Evolutionary conservation across 2,113 vertebrate species (phyloP).

Genomic region (Cichladusa arquata): DNA sequence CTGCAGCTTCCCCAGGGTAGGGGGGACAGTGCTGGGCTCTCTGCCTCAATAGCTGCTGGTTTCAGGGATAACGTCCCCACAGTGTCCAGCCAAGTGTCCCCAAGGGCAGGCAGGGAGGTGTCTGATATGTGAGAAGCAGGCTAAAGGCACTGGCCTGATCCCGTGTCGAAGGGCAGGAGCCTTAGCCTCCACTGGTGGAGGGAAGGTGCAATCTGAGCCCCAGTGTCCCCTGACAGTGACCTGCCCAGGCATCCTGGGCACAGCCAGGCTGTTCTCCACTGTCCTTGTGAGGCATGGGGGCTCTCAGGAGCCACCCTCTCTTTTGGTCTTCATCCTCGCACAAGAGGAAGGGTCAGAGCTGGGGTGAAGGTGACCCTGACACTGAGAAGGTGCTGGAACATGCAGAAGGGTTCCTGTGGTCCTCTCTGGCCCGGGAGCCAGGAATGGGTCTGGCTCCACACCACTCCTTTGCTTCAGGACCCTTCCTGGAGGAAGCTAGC

Average conservation of each 20-base stretch:
- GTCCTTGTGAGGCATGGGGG: rapidly evolving
- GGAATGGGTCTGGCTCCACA: not conserved
- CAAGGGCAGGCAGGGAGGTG: not conserved
- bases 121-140: not conserved
- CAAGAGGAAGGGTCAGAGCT: not conserved
- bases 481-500: not conserved
- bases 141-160: not conserved
- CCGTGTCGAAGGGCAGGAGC: slow-evolving; percentile 5
- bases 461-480: not conserved
- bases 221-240: not conserved
- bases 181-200: not conserved
- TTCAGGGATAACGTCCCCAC: not conserved
- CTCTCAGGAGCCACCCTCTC: not conserved
- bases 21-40: not conserved
- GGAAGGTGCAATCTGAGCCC: slow-evolving; percentile 42
- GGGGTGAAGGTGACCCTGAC: not conserved
- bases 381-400: not conserved
- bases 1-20: not conserved
- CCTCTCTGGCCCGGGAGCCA: not conserved
- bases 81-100: not conserved
- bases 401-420: not conserved
- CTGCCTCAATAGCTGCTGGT: not conserved
- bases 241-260: not conserved
- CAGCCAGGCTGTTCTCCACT: rapidly evolving
- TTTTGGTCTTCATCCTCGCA: not conserved